A percentile compares a stretch with the other conserved stretches of the same genome.
Evolutionary conservation across 2,797 vertebrate species (phyloP).

Genomic region (Pterois miles): DNA sequence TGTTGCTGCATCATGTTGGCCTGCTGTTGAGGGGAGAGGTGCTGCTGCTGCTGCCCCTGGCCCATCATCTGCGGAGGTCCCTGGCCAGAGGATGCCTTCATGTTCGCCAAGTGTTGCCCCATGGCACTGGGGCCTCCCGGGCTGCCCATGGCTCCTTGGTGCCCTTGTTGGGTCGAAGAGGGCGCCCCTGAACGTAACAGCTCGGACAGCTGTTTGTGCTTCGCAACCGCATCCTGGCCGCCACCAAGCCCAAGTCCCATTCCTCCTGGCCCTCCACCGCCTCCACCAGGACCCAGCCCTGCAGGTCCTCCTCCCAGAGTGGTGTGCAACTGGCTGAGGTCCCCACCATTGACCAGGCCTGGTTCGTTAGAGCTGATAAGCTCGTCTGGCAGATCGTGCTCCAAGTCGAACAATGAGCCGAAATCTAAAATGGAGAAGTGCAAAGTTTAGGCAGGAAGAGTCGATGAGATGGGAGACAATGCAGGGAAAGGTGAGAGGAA

Average conservation of each 20-base stretch:
- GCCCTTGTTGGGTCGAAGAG: slow-evolving; percentile 82
- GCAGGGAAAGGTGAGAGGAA: neutral
- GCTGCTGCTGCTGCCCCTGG: slow-evolving; percentile 83
- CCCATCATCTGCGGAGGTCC: slow-evolving; percentile 90
- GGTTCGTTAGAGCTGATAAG: slow-evolving; percentile 94
- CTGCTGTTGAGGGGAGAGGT: slow-evolving; percentile 84
- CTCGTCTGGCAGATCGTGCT: slow-evolving; percentile 98
- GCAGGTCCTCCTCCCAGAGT: slow-evolving; percentile 83
- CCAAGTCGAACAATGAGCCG: slow-evolving; percentile 95
- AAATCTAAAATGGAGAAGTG: slow-evolving; percentile 87
- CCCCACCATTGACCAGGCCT: slow-evolving; percentile 92
- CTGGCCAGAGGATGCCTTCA: slow-evolving; percentile 91
- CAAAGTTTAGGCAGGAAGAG: slow-evolving; percentile 45
- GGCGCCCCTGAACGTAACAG: slow-evolving; percentile 87
- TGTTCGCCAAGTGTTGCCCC: slow-evolving; percentile 90
- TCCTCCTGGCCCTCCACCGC: slow-evolving; percentile 67
- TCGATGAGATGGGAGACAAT: slow-evolving; percentile 17
- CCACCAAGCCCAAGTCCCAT: slow-evolving; percentile 75
- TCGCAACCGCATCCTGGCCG: slow-evolving; percentile 96
- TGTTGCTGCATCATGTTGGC: slow-evolving; percentile 84
- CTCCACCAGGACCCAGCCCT: slow-evolving; percentile 73
- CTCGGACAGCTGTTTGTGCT: slow-evolving; percentile 99
- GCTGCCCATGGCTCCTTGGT: slow-evolving; percentile 79
- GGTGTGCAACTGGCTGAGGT: slow-evolving; percentile 94
- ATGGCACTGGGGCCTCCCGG: slow-evolving; percentile 75